These are phyloP conservation scores for Heliconius eleuchia DNA, from an alignment of 1,140 invertebrate genomes.

Conservation along the genomic window DNA sequence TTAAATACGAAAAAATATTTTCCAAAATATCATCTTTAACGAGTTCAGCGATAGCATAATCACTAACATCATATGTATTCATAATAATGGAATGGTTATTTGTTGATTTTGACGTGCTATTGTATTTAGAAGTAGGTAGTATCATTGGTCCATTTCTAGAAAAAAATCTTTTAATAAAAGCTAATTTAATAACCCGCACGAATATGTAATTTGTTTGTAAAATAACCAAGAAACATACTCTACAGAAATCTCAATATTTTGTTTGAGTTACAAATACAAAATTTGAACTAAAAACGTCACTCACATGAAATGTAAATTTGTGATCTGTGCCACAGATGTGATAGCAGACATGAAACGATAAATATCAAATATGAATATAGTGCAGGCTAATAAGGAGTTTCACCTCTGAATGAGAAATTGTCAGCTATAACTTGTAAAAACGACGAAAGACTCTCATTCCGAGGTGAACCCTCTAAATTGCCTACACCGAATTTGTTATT, in stretches of 20 bases:
- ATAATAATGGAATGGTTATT: constrained; percentile 26
- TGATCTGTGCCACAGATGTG: no score
- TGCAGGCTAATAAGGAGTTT: no score
- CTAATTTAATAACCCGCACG: neutral
- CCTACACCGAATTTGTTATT: no score
- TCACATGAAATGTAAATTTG: no score
- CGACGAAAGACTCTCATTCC: no score
- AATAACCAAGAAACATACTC: neutral
- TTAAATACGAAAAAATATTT: constrained; percentile 96
- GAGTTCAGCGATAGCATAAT: constrained; percentile 62
- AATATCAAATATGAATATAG: no score
- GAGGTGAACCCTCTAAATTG: no score
- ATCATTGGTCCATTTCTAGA: constrained; percentile 7
- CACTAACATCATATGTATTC: constrained; percentile 41
- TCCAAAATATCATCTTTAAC: constrained; percentile 90
- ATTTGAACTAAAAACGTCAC: no score
- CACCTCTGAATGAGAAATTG: no score
- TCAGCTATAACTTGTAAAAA: no score
- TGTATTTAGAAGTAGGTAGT: neutral
- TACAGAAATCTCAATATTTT: neutral
- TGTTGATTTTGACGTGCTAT: neutral
- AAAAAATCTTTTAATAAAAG: neutral
- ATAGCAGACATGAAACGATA: no score
- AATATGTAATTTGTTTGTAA: neutral
- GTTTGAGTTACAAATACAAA: neutral